These are phyloP conservation scores for Neodiprion virginianus DNA, from an alignment of 1,140 invertebrate genomes.

Conservation along the genomic window DNA sequence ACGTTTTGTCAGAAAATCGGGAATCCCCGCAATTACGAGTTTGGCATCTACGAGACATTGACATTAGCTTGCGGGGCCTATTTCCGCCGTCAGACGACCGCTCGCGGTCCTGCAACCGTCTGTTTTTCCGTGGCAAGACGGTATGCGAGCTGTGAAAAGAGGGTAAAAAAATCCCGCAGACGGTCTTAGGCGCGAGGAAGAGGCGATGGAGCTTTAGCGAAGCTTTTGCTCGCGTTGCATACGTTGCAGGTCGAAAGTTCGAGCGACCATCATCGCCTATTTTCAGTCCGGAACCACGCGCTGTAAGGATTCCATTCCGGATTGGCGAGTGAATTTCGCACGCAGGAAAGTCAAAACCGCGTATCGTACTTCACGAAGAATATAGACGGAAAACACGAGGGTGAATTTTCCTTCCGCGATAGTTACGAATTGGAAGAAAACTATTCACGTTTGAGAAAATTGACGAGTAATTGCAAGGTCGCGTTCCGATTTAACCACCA, in stretches of 20 bases:
- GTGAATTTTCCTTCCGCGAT: no score
- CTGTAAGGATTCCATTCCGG: conserved; percentile 38
- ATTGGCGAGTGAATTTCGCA: neutral
- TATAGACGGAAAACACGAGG: no score
- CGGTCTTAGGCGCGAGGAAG: neutral
- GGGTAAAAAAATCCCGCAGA: neutral
- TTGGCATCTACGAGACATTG: neutral
- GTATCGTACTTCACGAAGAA: no score
- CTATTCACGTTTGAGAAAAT: no score
- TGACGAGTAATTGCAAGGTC: no score
- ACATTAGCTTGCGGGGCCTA: neutral
- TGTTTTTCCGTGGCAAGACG: conserved; percentile 1
- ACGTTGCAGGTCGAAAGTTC: conserved; percentile 57
- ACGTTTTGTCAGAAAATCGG: neutral
- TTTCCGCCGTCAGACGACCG: neutral
- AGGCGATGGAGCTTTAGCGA: neutral
- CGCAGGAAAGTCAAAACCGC: no score
- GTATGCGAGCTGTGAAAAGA: neutral
- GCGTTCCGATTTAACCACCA: no score
- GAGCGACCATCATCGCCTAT: conserved; percentile 54
- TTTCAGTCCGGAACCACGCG: conserved; percentile 55
- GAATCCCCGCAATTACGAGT: conserved; percentile 2
- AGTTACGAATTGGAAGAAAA: no score
- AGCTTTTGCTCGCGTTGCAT: conserved; percentile 51
- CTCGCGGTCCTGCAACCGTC: neutral